phyloP scores from a whole-genome alignment of 2,797 vertebrate species.

The Uromys caudimaculatus region DNA sequence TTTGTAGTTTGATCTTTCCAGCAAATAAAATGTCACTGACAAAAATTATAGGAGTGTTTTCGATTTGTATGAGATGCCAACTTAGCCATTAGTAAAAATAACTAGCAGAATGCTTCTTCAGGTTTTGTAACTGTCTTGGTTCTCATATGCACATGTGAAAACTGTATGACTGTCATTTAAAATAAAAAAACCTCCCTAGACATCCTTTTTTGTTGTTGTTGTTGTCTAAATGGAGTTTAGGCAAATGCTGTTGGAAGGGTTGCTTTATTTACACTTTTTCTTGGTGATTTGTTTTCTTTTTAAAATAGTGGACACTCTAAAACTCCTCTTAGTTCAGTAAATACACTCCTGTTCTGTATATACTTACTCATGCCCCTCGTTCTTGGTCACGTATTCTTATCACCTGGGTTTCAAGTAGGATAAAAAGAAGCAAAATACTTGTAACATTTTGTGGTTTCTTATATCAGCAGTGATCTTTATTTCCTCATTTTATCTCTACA shows the following conservation, averaged over 20 bases:
- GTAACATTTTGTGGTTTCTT: conserved; percentile 50
- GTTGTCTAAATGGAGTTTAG: conserved; percentile 39
- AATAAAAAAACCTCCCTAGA: conserved; percentile 41
- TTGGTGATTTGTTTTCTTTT: not conserved
- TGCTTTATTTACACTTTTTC: conserved; percentile 33
- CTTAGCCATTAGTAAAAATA: conserved; percentile 57
- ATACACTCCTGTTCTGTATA: not conserved
- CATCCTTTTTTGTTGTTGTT: not conserved
- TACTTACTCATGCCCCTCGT: conserved; percentile 12
- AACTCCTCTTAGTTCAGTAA: conserved; percentile 30
- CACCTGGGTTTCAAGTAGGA: not conserved
- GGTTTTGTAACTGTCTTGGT: conserved; percentile 40
- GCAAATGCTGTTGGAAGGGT: not conserved
- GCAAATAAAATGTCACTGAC: conserved; percentile 68
- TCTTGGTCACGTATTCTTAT: conserved; percentile 27
- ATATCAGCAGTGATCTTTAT: conserved; percentile 39
- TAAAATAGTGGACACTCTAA: not conserved
- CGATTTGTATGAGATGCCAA: conserved; percentile 50
- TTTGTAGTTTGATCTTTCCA: conserved; percentile 48
- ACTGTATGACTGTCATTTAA: conserved; percentile 14
- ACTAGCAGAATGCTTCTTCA: conserved; percentile 2
- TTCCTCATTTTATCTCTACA: not conserved
- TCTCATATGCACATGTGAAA: conserved; percentile 13
- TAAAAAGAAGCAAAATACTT: conserved; percentile 14
- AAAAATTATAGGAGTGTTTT: conserved; percentile 62